Evolutionary conservation across 2,888 invertebrate species (phyloP).

Genomic region (Tenthredo mesomela): DNA sequence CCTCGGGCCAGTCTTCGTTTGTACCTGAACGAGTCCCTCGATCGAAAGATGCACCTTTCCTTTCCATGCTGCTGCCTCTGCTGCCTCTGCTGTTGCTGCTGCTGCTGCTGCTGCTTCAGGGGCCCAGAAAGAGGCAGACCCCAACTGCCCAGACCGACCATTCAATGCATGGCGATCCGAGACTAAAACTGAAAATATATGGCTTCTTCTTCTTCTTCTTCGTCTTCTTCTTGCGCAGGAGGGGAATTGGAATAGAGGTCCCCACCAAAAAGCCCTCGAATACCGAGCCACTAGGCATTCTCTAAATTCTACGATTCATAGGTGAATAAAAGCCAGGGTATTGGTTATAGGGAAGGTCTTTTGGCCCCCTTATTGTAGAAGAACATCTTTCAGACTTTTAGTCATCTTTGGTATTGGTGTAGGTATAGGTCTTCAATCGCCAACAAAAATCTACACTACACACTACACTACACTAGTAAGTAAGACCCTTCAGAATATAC

Average conservation of each 20-base stretch:
- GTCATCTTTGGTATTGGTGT: slow-evolving; percentile 28
- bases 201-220: slow-evolving; percentile 32
- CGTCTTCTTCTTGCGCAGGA: background rate
- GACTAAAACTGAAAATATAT: slow-evolving; percentile 51
- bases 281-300: slow-evolving; percentile 27
- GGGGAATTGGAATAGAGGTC: slow-evolving; percentile 7
- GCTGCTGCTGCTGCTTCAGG: background rate
- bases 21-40: slow-evolving; percentile 42
- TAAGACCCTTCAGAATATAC: slow-evolving; percentile 18
- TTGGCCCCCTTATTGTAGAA: background rate
- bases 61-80: background rate
- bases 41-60: slow-evolving; percentile 50
- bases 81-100: background rate
- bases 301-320: slow-evolving; percentile 42
- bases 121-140: slow-evolving; percentile 34
- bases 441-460: slow-evolving; percentile 4
- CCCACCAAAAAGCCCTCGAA: slow-evolving; percentile 13
- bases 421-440: slow-evolving; percentile 5
- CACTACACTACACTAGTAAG: background rate
- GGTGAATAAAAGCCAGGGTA: slow-evolving; percentile 34
- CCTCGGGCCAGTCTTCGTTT: slow-evolving; percentile 40
- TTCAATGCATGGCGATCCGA: slow-evolving; percentile 35
- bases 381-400: slow-evolving; percentile 36
- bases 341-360: slow-evolving; percentile 1
- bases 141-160: slow-evolving; percentile 14